phyloP scores from a whole-genome alignment of 1,140 invertebrate genomes.

The Spodoptera litura region DNA sequence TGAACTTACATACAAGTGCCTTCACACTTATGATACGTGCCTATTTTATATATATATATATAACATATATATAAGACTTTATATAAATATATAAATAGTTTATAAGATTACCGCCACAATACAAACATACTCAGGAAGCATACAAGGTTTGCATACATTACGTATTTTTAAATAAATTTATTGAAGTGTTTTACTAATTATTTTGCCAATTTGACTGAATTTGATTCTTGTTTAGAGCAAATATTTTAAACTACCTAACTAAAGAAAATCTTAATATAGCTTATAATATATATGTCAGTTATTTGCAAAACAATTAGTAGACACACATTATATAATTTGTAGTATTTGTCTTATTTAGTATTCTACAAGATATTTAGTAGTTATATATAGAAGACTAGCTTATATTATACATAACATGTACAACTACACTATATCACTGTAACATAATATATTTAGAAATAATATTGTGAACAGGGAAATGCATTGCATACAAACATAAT shows the following conservation, averaged over 20 bases:
- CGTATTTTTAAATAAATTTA: neutral
- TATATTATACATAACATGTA: neutral
- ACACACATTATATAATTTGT: too few species aligned
- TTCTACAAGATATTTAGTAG: too few species aligned
- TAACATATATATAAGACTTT: too few species aligned
- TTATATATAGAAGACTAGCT: neutral
- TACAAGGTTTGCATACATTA: conserved; percentile 25
- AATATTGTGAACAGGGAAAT: conserved; percentile 15
- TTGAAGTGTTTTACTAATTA: neutral
- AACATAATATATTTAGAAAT: neutral
- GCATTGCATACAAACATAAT: neutral
- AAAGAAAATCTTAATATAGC: too few species aligned
- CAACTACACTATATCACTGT: too few species aligned
- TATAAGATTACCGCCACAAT: conserved; percentile 22
- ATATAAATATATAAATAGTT: conserved; percentile 36
- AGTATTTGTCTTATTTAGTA: too few species aligned
- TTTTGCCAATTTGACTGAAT: neutral
- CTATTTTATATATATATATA: conserved; percentile 37
- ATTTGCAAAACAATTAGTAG: neutral
- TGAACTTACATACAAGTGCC: conserved; percentile 56
- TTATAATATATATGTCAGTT: neutral
- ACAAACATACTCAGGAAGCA: neutral
- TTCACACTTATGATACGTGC: conserved; percentile 67
- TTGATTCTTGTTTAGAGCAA: too few species aligned
- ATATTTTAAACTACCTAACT: too few species aligned